Evolutionary conservation across 1,140 invertebrate species (phyloP).

Genomic region (Drosophila prosaltans): DNA sequence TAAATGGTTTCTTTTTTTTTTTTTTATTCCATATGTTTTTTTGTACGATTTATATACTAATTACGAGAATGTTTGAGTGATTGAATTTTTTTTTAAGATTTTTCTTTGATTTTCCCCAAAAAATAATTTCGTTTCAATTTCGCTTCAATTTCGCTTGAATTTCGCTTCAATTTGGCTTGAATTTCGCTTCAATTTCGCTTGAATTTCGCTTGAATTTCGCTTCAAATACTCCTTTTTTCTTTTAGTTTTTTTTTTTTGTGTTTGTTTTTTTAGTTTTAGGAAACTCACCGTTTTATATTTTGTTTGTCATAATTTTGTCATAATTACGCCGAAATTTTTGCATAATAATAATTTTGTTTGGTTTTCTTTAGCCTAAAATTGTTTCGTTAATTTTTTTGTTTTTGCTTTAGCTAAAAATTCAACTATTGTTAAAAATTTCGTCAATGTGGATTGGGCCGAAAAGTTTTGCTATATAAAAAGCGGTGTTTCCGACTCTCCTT

Average conservation of each 20-base stretch:
- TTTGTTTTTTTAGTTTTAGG: slow-evolving; percentile 70
- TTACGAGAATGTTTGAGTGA: slow-evolving; percentile 32
- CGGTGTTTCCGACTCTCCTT: slow-evolving; percentile 22
- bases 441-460: slow-evolving; percentile 67
- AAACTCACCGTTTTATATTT: slow-evolving; percentile 78
- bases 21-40: slow-evolving; percentile 24
- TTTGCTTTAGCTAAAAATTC: slow-evolving; percentile 79
- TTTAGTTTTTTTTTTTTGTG: slow-evolving; percentile 30
- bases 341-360: slow-evolving; percentile 53
- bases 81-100: slow-evolving; percentile 24
- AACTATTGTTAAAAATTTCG: slow-evolving; percentile 78
- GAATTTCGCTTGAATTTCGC: slow-evolving; percentile 40
- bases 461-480: slow-evolving; percentile 53
- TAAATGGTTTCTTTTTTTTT: neutral
- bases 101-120: neutral
- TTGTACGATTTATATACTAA: slow-evolving; percentile 53
- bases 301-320: slow-evolving; percentile 66
- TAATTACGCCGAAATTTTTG: slow-evolving; percentile 62
- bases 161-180: slow-evolving; percentile 14
- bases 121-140: neutral
- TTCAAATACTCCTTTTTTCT: slow-evolving; percentile 31
- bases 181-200: slow-evolving; percentile 42
- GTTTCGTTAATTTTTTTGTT: slow-evolving; percentile 58
- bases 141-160: slow-evolving; percentile 40
- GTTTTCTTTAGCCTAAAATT: slow-evolving; percentile 57